These are phyloP conservation scores for Anguilla marmorata DNA, from an alignment of 2,797 vertebrate genomes.

Conservation along the genomic window DNA sequence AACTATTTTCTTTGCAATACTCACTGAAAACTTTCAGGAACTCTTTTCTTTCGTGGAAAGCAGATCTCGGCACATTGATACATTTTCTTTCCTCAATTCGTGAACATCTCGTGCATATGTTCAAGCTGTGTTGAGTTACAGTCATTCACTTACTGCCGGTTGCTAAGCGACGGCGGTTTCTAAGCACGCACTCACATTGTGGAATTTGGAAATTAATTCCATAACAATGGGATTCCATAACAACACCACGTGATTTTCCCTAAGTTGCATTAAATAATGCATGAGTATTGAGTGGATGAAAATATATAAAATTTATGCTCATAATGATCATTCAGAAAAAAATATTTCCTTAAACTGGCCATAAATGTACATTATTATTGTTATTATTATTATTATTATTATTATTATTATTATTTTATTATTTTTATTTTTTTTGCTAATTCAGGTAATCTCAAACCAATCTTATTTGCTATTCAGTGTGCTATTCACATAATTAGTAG, in stretches of 20 bases:
- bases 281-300: neutral
- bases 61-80: slow-evolving; percentile 45
- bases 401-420: too few relatives aligned
- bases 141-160: slow-evolving; percentile 29
- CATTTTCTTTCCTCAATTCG: slow-evolving; percentile 25
- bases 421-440: neutral
- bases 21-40: slow-evolving; percentile 45
- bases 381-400: too few relatives aligned
- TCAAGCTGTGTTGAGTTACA: neutral
- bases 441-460: neutral
- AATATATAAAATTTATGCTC: neutral
- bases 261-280: neutral
- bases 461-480: neutral
- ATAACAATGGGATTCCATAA: neutral
- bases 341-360: neutral
- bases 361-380: neutral
- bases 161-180: slow-evolving; percentile 48
- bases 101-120: neutral
- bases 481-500: neutral
- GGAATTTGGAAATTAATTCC: neutral
- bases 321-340: neutral
- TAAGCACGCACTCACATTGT: slow-evolving; percentile 42
- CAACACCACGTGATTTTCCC: neutral
- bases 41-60: slow-evolving; percentile 52
- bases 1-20: slow-evolving; percentile 52